Percentiles rank a stretch among this genome's conserved stretches.
Evolutionary conservation across 2,888 invertebrate genomes (phyloP).

Genomic region (Conus canariensis): DNA sequence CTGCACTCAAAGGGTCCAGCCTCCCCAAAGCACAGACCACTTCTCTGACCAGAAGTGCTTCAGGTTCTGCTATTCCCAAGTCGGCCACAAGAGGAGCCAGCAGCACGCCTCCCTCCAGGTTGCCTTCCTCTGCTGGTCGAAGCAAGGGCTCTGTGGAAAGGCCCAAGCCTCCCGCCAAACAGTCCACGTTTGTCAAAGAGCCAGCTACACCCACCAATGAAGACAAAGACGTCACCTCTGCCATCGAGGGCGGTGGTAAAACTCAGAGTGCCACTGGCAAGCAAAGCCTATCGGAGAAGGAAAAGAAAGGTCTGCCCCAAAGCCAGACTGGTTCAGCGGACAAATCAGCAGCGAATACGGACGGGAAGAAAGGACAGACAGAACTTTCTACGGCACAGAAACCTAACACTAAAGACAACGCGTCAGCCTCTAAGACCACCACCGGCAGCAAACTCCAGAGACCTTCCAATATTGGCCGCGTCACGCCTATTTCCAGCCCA

Average conservation of each 20-base stretch:
- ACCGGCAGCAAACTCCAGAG: constrained; percentile 22
- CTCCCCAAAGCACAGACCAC: constrained; percentile 41
- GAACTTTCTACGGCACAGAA: background rate
- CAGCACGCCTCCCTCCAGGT: constrained; percentile 33
- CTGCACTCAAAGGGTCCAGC: background rate
- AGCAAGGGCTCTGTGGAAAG: constrained; percentile 51
- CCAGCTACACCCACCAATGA: constrained; percentile 56
- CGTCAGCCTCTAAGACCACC: background rate
- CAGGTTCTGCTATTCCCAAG: constrained; percentile 45
- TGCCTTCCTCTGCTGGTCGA: constrained; percentile 26
- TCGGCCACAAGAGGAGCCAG: constrained; percentile 35
- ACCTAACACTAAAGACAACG: background rate
- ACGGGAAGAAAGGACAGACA: constrained; percentile 30
- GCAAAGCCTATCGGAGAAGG: constrained; percentile 1
- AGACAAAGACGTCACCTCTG: constrained; percentile 48
- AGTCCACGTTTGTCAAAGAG: constrained; percentile 95
- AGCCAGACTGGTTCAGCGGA: background rate
- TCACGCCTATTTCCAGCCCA: constrained; percentile 31
- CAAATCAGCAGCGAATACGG: constrained; percentile 30
- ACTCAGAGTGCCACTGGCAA: background rate
- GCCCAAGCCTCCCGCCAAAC: constrained; percentile 83
- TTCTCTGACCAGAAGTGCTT: background rate
- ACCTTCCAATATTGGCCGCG: constrained; percentile 45
- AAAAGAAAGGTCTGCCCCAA: background rate
- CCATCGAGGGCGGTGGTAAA: background rate